Evolutionary conservation across 2,888 invertebrate species (phyloP), one percentile per base, ranked within the genome.

Genomic region (Tanytarsus gracilentus): DNA sequence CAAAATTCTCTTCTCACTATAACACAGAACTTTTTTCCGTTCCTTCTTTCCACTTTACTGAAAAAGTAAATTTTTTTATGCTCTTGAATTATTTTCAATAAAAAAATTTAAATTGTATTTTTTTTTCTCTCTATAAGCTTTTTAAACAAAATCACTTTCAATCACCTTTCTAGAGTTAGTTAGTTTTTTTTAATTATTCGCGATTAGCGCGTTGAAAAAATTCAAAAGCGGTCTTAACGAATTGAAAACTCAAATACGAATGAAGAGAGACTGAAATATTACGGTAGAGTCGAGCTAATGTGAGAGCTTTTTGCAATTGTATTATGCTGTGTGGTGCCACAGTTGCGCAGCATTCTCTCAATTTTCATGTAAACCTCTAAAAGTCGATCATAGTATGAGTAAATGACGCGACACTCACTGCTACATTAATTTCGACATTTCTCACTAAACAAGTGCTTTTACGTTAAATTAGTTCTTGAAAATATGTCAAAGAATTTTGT

Each of bases 191-290:
- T 25, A 16, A 27, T 51, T 53, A 36, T 33, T 53, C 14, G 21
- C 27, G 14, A 40, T 26, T 25, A n/a, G 11, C 18, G 53, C 33
- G 25, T 44, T 23, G 53, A 44, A 44, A 44, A 44, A 44, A 44
- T 44, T 44, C 21, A 23, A 44, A 44, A 53, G 55, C 55, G 55
- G 40, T 55, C 55, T 33, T 40, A 55, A 39, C 55, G 55, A 55
- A 55, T 55, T 55, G 55, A 55, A 26, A 55, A 55, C 55, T 55
- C 55, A 55, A 55, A 55, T 33, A 55, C 55, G 55, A 55, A 55
- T 55, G 55, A 55, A 14, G 36, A 36, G 36, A 44, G 33, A 11
- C 33, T 11, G 33, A 33, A 9, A 44, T 23, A 44, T 44, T 44
- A 18, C 21, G 44, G 21, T 44, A 9, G 18, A 11, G 18, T 18